phyloP scores from a whole-genome alignment of 2,113 vertebrate genomes.

The Lophotis ruficrista region DNA sequence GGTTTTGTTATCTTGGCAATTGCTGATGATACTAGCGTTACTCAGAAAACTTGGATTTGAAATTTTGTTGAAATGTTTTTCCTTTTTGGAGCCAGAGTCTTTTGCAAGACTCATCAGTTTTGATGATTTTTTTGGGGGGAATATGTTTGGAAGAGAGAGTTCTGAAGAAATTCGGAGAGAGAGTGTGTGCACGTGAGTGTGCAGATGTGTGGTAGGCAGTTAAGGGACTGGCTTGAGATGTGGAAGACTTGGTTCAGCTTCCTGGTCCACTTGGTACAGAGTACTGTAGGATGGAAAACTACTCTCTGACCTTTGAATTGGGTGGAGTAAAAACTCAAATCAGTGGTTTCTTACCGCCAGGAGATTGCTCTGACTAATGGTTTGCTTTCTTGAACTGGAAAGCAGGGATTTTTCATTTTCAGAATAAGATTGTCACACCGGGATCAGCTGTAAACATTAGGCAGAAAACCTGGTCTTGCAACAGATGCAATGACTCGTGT shows the following conservation, averaged over 20 bases:
- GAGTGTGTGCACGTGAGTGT: not conserved
- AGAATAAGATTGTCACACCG: not conserved
- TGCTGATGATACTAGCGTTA: not conserved
- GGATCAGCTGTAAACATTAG: not conserved
- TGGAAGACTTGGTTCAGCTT: constrained; percentile 43
- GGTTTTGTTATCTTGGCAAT: constrained; percentile 9
- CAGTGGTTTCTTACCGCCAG: constrained; percentile 14
- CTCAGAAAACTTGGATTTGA: not conserved
- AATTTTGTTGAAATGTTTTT: not conserved
- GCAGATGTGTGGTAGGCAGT: not conserved
- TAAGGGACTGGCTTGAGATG: not conserved
- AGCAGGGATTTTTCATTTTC: constrained; percentile 24
- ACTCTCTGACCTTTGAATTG: constrained; percentile 63
- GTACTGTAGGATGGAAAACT: constrained; percentile 43
- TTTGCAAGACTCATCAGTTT: constrained; percentile 26
- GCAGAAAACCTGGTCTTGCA: not conserved
- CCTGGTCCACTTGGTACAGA: not conserved
- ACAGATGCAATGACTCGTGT: not conserved
- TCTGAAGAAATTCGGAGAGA: not conserved
- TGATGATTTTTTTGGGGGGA: not conserved
- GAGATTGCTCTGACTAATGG: constrained; percentile 45
- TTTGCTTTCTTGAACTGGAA: constrained; percentile 13
- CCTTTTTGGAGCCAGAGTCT: not conserved
- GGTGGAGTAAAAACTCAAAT: constrained; percentile 58
- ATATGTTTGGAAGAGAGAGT: not conserved